These are phyloP conservation scores for Porites rus DNA, from an alignment of 92 coral and sea anemone genomes.

Conservation along the genomic window DNA sequence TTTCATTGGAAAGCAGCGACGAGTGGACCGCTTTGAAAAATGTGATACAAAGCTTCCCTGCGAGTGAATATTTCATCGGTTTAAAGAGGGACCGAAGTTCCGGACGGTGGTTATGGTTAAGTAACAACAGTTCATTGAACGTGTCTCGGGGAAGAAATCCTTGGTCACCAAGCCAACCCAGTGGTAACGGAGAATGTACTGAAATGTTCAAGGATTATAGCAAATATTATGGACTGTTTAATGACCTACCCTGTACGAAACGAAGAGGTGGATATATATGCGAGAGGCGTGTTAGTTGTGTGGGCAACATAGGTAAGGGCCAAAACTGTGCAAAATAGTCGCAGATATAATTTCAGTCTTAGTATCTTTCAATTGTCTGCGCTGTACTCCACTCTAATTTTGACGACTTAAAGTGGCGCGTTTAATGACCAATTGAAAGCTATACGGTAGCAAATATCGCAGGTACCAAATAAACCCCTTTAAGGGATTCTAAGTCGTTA, in stretches of 20 bases:
- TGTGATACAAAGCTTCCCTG: not conserved
- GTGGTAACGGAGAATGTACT: conserved; percentile 25
- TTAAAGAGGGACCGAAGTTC: not conserved
- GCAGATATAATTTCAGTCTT: too few species aligned
- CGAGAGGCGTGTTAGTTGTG: not conserved
- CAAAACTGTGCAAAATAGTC: too few species aligned
- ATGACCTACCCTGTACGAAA: not conserved
- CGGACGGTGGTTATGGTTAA: conserved; percentile 37
- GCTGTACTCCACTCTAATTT: too few species aligned
- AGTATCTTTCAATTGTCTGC: too few species aligned
- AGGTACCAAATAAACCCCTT: too few species aligned
- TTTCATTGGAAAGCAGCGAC: conserved; percentile 35
- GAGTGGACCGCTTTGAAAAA: conserved; percentile 37
- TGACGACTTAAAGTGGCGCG: too few species aligned
- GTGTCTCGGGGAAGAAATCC: not conserved
- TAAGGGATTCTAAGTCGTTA: too few species aligned
- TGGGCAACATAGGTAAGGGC: too few species aligned
- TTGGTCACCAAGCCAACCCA: not conserved
- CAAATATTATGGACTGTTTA: not conserved
- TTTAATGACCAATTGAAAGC: too few species aligned
- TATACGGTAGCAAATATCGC: too few species aligned
- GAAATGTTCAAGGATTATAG: conserved; percentile 4
- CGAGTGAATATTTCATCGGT: conserved; percentile 43
- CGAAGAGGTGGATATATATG: not conserved
- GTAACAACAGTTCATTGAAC: not conserved